A percentile compares a stretch with the other conserved stretches of the same genome.
Evolutionary conservation across 64 coral and sea anemone genomes (phyloP).

Genomic region (Actinia equina): DNA sequence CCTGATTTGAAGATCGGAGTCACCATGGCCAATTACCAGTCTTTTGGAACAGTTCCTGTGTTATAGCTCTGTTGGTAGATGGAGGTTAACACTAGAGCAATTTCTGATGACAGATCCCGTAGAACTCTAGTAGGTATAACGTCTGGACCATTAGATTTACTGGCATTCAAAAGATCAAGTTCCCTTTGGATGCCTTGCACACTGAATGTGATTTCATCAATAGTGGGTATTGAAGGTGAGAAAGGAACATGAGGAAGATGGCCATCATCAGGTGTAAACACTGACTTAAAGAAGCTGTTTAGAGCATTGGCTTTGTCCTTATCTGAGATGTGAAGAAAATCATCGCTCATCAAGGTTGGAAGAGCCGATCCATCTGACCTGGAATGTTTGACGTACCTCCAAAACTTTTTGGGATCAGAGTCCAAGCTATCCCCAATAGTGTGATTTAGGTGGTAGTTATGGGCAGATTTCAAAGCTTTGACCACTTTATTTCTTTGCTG

Average conservation of each 20-base stretch:
- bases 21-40: constrained; percentile 42
- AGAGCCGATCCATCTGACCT: constrained; percentile 25
- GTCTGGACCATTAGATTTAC: constrained; percentile 34
- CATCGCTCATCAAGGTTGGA: constrained; percentile 5
- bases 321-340: constrained; percentile 24
- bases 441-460: constrained; percentile 38
- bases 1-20: constrained; percentile 10
- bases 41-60: constrained; percentile 18
- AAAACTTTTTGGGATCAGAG: constrained; percentile 37
- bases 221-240: constrained; percentile 15
- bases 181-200: constrained; percentile 32
- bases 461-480: constrained; percentile 24
- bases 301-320: constrained; percentile 44
- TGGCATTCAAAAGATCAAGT: constrained; percentile 22
- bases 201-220: constrained; percentile 39
- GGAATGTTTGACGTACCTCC: constrained; percentile 42
- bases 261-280: constrained; percentile 52
- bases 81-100: constrained; percentile 33
- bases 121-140: constrained; percentile 22
- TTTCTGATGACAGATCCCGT: constrained; percentile 17
- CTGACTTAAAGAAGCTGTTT: constrained; percentile 46
- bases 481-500: constrained; percentile 59
- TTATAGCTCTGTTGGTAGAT: constrained; percentile 38
- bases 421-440: constrained; percentile 19
- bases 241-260: constrained; percentile 6